These are phyloP conservation scores for Meles meles DNA, from an alignment of 2,113 vertebrate species.

Conservation along the genomic window DNA sequence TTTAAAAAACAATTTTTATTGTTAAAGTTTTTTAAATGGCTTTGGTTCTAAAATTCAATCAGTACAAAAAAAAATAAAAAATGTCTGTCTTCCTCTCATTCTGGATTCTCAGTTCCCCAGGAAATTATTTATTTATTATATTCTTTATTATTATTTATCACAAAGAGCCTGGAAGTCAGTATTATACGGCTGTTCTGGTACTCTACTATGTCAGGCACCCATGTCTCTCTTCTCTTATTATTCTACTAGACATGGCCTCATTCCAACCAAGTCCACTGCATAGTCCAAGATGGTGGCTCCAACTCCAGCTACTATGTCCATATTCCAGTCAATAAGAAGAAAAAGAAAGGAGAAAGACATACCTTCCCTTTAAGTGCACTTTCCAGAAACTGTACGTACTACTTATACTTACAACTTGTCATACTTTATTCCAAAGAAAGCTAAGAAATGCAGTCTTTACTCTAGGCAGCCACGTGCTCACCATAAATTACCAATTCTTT, in stretches of 20 bases:
- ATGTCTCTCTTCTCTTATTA: not conserved
- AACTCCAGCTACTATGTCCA: not conserved
- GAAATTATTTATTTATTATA: no score
- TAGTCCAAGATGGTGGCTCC: not conserved
- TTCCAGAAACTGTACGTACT: not conserved
- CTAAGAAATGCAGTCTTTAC: not conserved
- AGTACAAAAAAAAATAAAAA: conserved; percentile 27
- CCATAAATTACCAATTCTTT: not conserved
- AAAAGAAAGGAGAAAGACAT: not conserved
- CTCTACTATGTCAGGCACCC: not conserved
- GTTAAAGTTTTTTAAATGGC: not conserved
- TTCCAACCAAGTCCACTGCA: not conserved
- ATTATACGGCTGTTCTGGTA: not conserved
- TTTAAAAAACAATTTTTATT: not conserved
- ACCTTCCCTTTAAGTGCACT: not conserved
- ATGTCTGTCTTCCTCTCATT: not conserved
- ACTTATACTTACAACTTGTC: not conserved
- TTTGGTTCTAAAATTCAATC: not conserved
- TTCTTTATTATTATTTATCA: not conserved
- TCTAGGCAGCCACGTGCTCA: not conserved
- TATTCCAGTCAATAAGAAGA: not conserved
- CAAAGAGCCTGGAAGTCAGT: not conserved
- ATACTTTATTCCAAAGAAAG: not conserved
- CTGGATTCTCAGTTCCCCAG: not conserved
- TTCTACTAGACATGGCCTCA: not conserved